Percentiles rank a stretch among this genome's conserved stretches.
These are phyloP conservation scores for Daphoenositta chrysoptera DNA, from an alignment of 2,113 vertebrate genomes.

Conservation along the genomic window DNA sequence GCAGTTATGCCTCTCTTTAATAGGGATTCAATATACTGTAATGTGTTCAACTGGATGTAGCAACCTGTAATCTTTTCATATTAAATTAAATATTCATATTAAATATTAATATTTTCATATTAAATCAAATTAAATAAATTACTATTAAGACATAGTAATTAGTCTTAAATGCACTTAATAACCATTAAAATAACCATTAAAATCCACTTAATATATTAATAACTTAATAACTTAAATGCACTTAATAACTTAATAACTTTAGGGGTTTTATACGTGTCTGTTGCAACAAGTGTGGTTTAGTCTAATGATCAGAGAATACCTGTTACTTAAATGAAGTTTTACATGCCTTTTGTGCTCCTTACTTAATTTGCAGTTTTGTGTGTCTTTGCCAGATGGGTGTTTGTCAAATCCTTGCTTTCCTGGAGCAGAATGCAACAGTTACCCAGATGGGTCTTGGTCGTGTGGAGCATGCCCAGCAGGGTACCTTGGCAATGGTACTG, in stretches of 20 bases:
- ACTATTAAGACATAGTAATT: no score
- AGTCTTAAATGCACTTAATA: background rate
- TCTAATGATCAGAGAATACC: background rate
- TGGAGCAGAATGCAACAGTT: constrained; percentile 89
- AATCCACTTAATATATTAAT: no score
- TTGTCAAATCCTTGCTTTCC: constrained; percentile 95
- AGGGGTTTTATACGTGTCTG: background rate
- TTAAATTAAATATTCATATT: background rate
- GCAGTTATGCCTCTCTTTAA: background rate
- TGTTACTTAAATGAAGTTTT: background rate
- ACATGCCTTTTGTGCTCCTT: background rate
- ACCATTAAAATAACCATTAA: no score
- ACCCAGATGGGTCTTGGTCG: constrained; percentile 93
- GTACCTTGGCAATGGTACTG: constrained; percentile 88
- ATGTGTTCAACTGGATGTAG: background rate
- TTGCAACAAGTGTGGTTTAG: background rate
- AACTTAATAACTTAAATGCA: background rate
- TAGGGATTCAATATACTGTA: background rate
- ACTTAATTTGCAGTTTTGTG: background rate
- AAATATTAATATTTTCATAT: background rate
- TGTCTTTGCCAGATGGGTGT: constrained; percentile 84
- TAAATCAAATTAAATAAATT: no score
- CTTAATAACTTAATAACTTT: background rate
- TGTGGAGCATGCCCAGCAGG: constrained; percentile 91
- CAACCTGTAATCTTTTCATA: background rate